A percentile compares a stretch with the other conserved stretches of the same genome.
Conservation (phyloP, 2,888 invertebrate genomes). For the Chloromyia formosa region DNA sequence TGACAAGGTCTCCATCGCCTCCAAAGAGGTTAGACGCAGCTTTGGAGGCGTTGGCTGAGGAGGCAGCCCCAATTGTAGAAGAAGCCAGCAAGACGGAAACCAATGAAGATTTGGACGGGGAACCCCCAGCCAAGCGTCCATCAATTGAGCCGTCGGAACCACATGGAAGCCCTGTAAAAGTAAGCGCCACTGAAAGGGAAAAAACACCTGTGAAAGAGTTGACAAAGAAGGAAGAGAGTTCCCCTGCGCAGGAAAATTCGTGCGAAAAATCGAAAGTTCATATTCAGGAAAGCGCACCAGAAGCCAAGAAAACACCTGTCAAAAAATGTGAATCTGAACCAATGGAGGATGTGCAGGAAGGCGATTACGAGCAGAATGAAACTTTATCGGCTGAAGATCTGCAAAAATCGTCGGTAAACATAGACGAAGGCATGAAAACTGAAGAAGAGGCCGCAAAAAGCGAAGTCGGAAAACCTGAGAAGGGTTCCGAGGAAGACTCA, state of each 20-base stretch:
- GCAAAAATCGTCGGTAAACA: conserved; percentile 53
- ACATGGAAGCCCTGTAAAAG: not conserved
- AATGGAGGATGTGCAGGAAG: conserved; percentile 56
- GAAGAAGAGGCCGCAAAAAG: not conserved
- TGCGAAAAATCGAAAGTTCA: conserved; percentile 29
- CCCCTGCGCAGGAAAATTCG: conserved; percentile 54
- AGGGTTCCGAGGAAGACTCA: conserved; percentile 10
- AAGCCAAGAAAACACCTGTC: conserved; percentile 55
- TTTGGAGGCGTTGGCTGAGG: conserved; percentile 57
- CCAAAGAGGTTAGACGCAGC: conserved; percentile 30
- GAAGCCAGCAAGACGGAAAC: not conserved
- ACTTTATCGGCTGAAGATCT: conserved; percentile 62
- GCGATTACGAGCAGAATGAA: conserved; percentile 52
- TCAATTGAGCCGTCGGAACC: not conserved
- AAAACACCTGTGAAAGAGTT: not conserved
- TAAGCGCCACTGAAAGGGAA: conserved; percentile 11
- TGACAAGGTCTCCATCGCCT: conserved; percentile 61
- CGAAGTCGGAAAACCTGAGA: conserved; percentile 43
- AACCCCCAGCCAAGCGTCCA: conserved; percentile 11
- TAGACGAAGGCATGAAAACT: not conserved
- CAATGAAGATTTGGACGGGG: conserved; percentile 6
- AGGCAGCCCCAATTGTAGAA: conserved; percentile 52
- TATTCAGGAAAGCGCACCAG: conserved; percentile 57
- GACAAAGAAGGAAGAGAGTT: not conserved
- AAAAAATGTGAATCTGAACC: conserved; percentile 53